These are phyloP conservation scores for Thumatha senex DNA, from an alignment of 2,888 invertebrate genomes.

Conservation along the genomic window DNA sequence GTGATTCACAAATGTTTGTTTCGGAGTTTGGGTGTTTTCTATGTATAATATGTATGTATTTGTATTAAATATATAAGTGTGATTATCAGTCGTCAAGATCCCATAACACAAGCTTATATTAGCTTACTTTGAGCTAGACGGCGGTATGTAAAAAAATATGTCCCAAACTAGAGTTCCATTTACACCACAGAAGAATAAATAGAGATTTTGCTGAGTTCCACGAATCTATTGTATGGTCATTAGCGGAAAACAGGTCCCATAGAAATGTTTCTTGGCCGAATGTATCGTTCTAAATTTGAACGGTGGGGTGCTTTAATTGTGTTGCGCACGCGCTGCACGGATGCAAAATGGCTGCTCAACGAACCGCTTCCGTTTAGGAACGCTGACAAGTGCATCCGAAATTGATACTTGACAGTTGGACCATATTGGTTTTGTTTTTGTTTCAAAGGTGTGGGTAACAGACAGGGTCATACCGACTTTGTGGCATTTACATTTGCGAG, in stretches of 20 bases:
- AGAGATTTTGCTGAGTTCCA: too few relatives aligned
- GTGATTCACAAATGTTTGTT: too few relatives aligned
- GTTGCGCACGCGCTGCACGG: constrained; percentile 56
- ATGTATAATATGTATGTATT: too few relatives aligned
- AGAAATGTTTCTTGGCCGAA: constrained; percentile 35
- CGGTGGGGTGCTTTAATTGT: constrained; percentile 47
- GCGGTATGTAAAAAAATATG: too few relatives aligned
- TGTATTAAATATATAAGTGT: too few relatives aligned
- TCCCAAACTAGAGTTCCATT: too few relatives aligned
- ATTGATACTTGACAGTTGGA: constrained; percentile 40
- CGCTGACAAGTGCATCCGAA: constrained; percentile 63
- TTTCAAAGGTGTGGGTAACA: constrained; percentile 1
- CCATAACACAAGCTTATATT: too few relatives aligned
- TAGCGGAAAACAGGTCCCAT: not conserved
- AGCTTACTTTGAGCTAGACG: too few relatives aligned
- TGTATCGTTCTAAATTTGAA: constrained; percentile 55
- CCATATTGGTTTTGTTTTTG: constrained; percentile 7
- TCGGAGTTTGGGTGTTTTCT: too few relatives aligned
- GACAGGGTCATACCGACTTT: not conserved
- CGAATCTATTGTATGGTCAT: not conserved
- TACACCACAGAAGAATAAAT: too few relatives aligned
- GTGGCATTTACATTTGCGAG: too few relatives aligned
- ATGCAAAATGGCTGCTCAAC: constrained; percentile 64
- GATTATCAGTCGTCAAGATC: too few relatives aligned
- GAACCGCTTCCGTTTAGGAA: constrained; percentile 61